phyloP scores from a whole-genome alignment of 2,797 vertebrate species.

The Tauraco hartlaubi region DNA sequence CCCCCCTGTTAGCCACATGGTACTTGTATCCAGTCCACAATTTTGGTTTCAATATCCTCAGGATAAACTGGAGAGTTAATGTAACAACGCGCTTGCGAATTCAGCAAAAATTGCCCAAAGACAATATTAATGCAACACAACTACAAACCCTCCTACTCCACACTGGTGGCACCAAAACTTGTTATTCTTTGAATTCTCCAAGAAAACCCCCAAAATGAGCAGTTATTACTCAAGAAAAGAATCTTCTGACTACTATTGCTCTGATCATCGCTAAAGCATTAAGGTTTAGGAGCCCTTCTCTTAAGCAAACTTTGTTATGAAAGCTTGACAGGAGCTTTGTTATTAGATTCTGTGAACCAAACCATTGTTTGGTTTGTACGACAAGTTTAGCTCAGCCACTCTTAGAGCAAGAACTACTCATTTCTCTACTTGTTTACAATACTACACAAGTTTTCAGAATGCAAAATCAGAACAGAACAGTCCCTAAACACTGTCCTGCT shows the following conservation, averaged over 20 bases:
- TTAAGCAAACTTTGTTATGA: not conserved
- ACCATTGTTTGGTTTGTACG: not conserved
- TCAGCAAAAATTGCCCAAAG: not conserved
- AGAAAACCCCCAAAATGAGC: rapidly evolving
- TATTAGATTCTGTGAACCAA: not conserved
- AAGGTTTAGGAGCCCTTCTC: not conserved
- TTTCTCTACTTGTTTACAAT: not conserved
- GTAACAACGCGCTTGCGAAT: not conserved
- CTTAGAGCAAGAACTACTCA: not conserved
- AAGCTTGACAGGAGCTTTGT: not conserved
- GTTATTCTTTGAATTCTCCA: not conserved
- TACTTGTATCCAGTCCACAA: not conserved
- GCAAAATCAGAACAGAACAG: not conserved
- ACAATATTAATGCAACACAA: not conserved
- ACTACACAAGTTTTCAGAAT: not conserved
- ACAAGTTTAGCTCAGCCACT: not conserved
- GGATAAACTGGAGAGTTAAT: not conserved
- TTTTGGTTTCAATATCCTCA: not conserved
- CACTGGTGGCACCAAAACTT: not conserved
- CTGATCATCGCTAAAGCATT: not conserved
- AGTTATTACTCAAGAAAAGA: not conserved
- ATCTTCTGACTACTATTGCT: not conserved
- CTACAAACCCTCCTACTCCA: not conserved
- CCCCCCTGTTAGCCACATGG: not conserved
- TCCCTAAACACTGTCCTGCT: not conserved